phyloP scores from a whole-genome alignment of 35 echinoderm and acorn worm species.

The Lytechinus variegatus region DNA sequence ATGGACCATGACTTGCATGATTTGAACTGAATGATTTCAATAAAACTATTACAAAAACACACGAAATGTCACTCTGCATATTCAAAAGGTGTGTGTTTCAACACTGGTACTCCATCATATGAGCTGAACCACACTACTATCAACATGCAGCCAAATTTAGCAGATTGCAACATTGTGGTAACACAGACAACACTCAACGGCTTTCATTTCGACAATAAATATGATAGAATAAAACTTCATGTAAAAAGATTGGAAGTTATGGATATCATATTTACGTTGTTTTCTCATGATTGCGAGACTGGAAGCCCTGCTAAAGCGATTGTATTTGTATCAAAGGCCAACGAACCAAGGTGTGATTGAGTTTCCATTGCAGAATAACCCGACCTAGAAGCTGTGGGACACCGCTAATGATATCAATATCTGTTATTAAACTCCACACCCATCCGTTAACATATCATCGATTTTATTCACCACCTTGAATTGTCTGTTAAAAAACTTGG shows the following conservation, averaged over 20 bases:
- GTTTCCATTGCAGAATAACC: not conserved
- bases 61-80: too few species aligned
- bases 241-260: not conserved
- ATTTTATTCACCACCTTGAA: not conserved
- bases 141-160: too few species aligned
- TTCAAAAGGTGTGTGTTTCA: too few species aligned
- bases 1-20: too few species aligned
- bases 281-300: not conserved
- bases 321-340: not conserved
- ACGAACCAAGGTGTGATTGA: not conserved
- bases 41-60: too few species aligned
- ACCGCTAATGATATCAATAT: slow-evolving; percentile 4
- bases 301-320: not conserved
- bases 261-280: not conserved
- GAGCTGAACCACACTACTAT: too few species aligned
- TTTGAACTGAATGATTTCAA: too few species aligned
- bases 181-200: not conserved
- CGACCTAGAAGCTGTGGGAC: not conserved
- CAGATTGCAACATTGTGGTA: not conserved
- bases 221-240: not conserved
- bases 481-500: not conserved
- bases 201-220: not conserved
- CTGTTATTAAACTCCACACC: not conserved
- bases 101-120: too few species aligned
- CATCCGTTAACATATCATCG: not conserved